These are phyloP conservation scores for Tautogolabrus adspersus DNA, from an alignment of 2,113 vertebrate genomes.

Conservation along the genomic window DNA sequence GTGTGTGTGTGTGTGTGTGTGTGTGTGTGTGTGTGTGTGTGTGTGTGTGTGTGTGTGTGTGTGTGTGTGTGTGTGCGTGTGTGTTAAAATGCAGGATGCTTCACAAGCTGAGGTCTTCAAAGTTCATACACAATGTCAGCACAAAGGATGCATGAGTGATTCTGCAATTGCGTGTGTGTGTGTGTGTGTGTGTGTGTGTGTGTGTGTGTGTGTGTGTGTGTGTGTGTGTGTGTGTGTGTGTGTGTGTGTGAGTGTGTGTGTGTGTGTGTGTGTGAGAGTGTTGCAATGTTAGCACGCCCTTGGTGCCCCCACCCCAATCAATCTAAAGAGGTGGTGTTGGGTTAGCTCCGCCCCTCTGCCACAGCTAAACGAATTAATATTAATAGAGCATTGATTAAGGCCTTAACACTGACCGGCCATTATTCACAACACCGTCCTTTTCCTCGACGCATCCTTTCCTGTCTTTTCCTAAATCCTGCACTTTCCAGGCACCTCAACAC, in stretches of 20 bases:
- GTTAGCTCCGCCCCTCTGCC: slow-evolving; percentile 76
- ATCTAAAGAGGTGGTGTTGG: slow-evolving; percentile 78
- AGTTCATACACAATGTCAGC: slow-evolving; percentile 67
- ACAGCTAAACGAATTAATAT: slow-evolving; percentile 81
- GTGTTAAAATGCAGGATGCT: slow-evolving; percentile 62
- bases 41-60: slow-evolving; percentile 19
- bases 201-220: too few species aligned
- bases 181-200: too few species aligned
- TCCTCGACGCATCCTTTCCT: slow-evolving; percentile 38
- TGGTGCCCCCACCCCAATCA: slow-evolving; percentile 76
- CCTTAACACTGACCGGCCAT: slow-evolving; percentile 75
- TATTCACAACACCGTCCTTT: slow-evolving; percentile 74
- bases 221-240: slow-evolving; percentile 2
- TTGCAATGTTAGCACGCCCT: slow-evolving; percentile 72
- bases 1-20: slow-evolving; percentile 15
- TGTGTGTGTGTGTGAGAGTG: slow-evolving; percentile 19
- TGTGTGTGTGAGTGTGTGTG: too few species aligned
- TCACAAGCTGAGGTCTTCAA: slow-evolving; percentile 49
- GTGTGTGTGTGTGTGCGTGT: neutral
- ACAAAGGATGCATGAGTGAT: slow-evolving; percentile 62
- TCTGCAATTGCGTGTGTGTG: slow-evolving; percentile 3
- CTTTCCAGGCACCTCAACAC: slow-evolving; percentile 10
- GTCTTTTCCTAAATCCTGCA: slow-evolving; percentile 33
- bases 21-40: neutral
- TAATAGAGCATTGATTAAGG: slow-evolving; percentile 87